Evolutionary conservation across 2,113 vertebrate species (phyloP), one percentile per base, ranked within the genome.

Genomic region (Dendrocopos noguchii): DNA sequence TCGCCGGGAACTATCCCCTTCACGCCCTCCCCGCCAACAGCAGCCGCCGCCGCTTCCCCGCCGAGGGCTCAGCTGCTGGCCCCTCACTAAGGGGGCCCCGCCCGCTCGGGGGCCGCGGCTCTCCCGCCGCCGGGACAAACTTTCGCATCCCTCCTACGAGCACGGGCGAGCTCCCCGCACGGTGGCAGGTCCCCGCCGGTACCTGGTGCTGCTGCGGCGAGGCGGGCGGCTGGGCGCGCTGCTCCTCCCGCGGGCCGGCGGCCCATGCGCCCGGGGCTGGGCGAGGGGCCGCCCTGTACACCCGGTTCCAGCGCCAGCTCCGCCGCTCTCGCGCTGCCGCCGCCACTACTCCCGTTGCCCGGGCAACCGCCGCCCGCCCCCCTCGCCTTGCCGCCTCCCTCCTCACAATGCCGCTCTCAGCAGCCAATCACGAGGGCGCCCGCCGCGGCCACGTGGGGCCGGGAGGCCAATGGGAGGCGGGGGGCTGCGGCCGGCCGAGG

Each of bases 341-440:
- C 72, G 80, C 95, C 17, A 28, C 67, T 34, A 44, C 67, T 71
- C 81, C 64, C 61, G 96, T 98, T 97, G 60, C 97, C 96, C 74
- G 7, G 93, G 94, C 95, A 97, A 97, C 97, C 53, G 46, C 95
- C 90, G 82, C 96, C 96, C 94, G 92, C 96, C 95, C 85, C 85
- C 52, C 56, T 27, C 16, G 19, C 67, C 42, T 74, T 29, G 34
- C 50, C 66, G 61, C 63, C 76, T 21, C 64, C 92, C 55, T 33
- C 36, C 80, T 12, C 42, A 6, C 25, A 5, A 3, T 29, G 0
- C 77, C 72, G 34, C 83, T 93, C 88, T 82, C 92, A 20, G 27
- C 81, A 63, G 76, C 97, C 97, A 96, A 93, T 90, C 96, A 79
- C 61, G 6, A 33, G 57, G 60, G n/a, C 59, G 39, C 55, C 39